phyloP scores from a whole-genome alignment of 1,140 invertebrate genomes.

The Globodera rostochiensis region DNA sequence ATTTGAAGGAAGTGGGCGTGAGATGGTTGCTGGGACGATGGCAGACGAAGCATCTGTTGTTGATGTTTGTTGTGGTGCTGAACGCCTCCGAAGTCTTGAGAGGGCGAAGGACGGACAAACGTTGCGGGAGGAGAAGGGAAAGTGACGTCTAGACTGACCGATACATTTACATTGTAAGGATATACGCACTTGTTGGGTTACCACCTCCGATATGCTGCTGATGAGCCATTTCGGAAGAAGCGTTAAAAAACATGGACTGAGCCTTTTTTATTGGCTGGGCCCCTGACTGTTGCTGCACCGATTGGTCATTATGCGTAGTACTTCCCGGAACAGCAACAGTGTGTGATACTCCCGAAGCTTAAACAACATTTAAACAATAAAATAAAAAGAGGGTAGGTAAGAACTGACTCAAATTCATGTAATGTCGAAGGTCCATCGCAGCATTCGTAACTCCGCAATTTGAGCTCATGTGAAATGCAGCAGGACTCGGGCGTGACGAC shows the following conservation, averaged over 20 bases:
- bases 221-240: not conserved
- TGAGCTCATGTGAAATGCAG: not conserved
- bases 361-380: no score
- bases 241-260: not conserved
- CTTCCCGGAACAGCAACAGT: not conserved
- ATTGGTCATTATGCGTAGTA: not conserved
- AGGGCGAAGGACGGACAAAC: not conserved
- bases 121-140: slow-evolving; percentile 8
- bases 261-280: not conserved
- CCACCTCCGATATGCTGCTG: not conserved
- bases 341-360: no score
- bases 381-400: no score
- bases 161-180: no score
- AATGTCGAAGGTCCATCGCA: not conserved
- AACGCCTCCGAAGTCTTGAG: not conserved
- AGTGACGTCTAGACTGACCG: not conserved
- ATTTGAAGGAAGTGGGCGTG: not conserved
- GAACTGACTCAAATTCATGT: not conserved
- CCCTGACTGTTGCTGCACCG: not conserved
- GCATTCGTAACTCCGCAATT: not conserved
- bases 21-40: not conserved
- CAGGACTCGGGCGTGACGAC: not conserved
- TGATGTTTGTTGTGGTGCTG: not conserved
- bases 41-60: slow-evolving; percentile 13
- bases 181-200: not conserved